Evolutionary conservation across 1,140 invertebrate genomes (phyloP).

Genomic region (Drosophila pseudoananassae): DNA sequence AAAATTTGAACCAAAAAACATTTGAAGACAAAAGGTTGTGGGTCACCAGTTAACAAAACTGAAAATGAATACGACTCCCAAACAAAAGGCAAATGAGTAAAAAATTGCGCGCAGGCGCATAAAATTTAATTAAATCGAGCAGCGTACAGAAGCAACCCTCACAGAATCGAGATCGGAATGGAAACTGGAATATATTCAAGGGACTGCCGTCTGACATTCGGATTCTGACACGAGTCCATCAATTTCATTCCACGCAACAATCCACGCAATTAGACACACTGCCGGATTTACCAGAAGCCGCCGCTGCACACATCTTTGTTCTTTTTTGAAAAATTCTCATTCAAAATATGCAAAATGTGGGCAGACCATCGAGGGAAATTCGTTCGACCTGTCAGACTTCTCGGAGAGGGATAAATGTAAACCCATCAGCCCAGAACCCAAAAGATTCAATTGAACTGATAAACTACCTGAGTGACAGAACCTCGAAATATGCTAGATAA

Average conservation of each 20-base stretch:
- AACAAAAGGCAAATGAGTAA: slow-evolving; percentile 65
- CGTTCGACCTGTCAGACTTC: slow-evolving; percentile 41
- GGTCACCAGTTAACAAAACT: slow-evolving; percentile 24
- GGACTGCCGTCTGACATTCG: slow-evolving; percentile 6
- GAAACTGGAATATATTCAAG: slow-evolving; percentile 22
- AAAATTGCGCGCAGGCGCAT: slow-evolving; percentile 78
- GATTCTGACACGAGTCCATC: slow-evolving; percentile 73
- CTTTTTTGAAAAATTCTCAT: slow-evolving; percentile 32
- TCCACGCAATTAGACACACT: slow-evolving; percentile 73
- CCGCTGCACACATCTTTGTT: slow-evolving; percentile 31
- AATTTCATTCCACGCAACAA: slow-evolving; percentile 56
- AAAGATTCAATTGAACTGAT: slow-evolving; percentile 48
- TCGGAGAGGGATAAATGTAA: slow-evolving; percentile 21
- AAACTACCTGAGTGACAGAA: slow-evolving; percentile 17
- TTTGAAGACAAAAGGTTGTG: slow-evolving; percentile 39
- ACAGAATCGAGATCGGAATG: slow-evolving; percentile 13
- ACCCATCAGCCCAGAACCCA: slow-evolving; percentile 5
- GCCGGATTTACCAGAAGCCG: slow-evolving; percentile 55
- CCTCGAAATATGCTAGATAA: slow-evolving; percentile 12
- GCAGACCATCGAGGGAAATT: slow-evolving; percentile 18
- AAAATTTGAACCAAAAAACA: slow-evolving; percentile 6
- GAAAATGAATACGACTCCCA: slow-evolving; percentile 7
- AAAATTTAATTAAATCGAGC: slow-evolving; percentile 79
- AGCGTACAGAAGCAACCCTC: slow-evolving; percentile 44
- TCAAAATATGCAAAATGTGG: slow-evolving; percentile 47